Conservation (phyloP, 2,113 vertebrate genomes). For the Oreamnos americanus region DNA sequence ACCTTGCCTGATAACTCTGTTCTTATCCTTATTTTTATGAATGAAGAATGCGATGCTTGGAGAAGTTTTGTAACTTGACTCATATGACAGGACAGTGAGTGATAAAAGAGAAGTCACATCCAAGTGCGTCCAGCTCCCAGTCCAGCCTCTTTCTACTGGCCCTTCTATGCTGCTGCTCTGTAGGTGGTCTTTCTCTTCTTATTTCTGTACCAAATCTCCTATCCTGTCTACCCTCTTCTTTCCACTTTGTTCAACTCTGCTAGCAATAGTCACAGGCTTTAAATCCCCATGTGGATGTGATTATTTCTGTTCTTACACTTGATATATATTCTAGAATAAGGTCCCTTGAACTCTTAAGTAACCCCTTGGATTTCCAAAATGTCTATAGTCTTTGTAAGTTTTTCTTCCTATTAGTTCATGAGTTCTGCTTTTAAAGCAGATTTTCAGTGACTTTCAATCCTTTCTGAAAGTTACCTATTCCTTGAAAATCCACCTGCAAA, state of each 20-base stretch:
- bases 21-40: not conserved
- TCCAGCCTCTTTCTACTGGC: not conserved
- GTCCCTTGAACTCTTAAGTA: not conserved
- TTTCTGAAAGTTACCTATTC: not conserved
- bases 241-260: not conserved
- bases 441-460: not conserved
- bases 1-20: not conserved
- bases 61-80: not conserved
- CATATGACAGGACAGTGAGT: not conserved
- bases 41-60: not conserved
- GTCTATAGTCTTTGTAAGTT: not conserved
- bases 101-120: not conserved
- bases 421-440: conserved; percentile 4
- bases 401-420: not conserved
- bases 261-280: not conserved
- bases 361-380: not conserved
- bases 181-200: not conserved
- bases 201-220: not conserved
- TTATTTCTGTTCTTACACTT: not conserved
- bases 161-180: not conserved
- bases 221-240: not conserved
- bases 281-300: not conserved
- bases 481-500: not conserved
- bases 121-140: not conserved
- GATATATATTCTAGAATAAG: not conserved